Conservation (phyloP, 2,113 vertebrate genomes). For the Xyrauchen texanus region DNA sequence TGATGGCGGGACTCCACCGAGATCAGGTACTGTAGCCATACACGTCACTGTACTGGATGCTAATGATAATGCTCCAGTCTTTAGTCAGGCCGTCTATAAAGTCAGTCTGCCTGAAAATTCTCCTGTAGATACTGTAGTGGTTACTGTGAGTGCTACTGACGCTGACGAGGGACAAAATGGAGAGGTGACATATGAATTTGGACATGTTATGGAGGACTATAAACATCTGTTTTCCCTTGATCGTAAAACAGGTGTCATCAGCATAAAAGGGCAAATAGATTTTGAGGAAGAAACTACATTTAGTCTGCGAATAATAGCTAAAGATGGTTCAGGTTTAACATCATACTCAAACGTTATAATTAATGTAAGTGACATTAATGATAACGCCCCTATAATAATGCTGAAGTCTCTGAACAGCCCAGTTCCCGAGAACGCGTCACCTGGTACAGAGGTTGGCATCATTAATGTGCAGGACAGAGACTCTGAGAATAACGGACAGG, state of each 20-base stretch:
- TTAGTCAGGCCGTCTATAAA: slow-evolving; percentile 58
- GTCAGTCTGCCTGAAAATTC: slow-evolving; percentile 65
- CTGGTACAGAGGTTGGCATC: slow-evolving; percentile 74
- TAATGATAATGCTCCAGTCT: slow-evolving; percentile 65
- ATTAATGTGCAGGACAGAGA: slow-evolving; percentile 75
- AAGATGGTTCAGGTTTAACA: slow-evolving; percentile 70
- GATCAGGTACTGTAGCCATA: slow-evolving; percentile 61
- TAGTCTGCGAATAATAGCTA: slow-evolving; percentile 65
- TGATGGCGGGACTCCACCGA: slow-evolving; percentile 64
- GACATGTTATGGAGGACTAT: slow-evolving; percentile 49
- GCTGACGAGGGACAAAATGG: slow-evolving; percentile 67
- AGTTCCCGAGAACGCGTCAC: slow-evolving; percentile 65
- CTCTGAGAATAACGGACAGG: slow-evolving; percentile 64
- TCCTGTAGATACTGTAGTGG: slow-evolving; percentile 42
- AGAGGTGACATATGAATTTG: slow-evolving; percentile 68
- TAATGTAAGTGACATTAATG: slow-evolving; percentile 74
- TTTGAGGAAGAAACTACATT: slow-evolving; percentile 55
- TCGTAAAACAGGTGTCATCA: slow-evolving; percentile 53
- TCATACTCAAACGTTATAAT: slow-evolving; percentile 70
- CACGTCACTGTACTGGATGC: slow-evolving; percentile 64
- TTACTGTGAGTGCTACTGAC: slow-evolving; percentile 59
- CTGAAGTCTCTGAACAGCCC: slow-evolving; percentile 66
- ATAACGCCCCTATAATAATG: slow-evolving; percentile 71
- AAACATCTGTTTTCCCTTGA: slow-evolving; percentile 59
- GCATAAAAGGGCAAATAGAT: slow-evolving; percentile 54